Base-by-base conservation (phyloP, 2,888 invertebrate genomes). In the Spodoptera exigua region DNA sequence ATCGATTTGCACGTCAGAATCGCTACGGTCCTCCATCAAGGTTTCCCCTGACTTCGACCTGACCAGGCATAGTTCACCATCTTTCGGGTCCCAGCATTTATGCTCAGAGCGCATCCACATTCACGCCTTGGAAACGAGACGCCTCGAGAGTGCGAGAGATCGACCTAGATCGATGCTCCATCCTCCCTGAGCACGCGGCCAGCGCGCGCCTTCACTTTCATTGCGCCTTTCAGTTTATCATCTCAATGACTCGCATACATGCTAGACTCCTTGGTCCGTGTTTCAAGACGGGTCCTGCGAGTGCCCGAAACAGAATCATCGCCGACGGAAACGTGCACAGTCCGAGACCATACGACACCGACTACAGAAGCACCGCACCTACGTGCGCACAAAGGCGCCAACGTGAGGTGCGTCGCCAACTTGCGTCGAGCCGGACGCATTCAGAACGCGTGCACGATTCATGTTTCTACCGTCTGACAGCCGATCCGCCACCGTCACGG, bases 1-100 rank as follows among this genome's bases (percentile, higher is more conserved):
- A 96, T 96, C 96, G 96, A 96, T 96, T 96, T 96, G 96, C 96
- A 96, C 96, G 95, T 96, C 96, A 96, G 96, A 96, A 95, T 94
- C 95, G 95, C 95, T 96, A 89, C 95, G 95, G 95, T 95, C 96
- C 95, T 96, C 96, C 96, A 96, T 94, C 95, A 95, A 93, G 94
- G 95, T 95, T 95, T 95, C 95, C 95, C 95, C 95, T 95, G 95
- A 91, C 95, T 96, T 96, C 95, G 89, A 95, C 95, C 96, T 95
- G 94, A 94, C 95, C 95, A 95, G 95, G 95, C 95, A 96, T 95
- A 95, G 95, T 95, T 96, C 96, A 96, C 95, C 95, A 96, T 96
- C 95, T 95, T 96, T 96, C 95, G 95, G 95, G 95, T 96, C 95
- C 95, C 95, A 96, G 94, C 95, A 93, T 94, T 92, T 95, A 92